A percentile compares a stretch with the other conserved stretches of the same genome.
Evolutionary conservation across 2,888 invertebrate species (phyloP).

Genomic region (Conistra vaccinii): DNA sequence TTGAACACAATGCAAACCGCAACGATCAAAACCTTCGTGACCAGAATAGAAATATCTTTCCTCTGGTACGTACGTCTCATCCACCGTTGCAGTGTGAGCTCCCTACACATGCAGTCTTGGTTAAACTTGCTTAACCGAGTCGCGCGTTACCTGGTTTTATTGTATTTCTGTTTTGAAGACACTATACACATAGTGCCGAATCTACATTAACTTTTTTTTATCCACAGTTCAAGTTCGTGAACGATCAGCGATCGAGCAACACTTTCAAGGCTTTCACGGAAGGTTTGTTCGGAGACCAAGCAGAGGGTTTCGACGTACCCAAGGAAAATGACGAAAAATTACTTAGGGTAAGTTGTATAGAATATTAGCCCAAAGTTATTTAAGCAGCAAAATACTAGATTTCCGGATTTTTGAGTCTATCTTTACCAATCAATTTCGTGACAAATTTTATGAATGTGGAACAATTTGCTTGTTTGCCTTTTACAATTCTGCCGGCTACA

Average conservation of each 20-base stretch:
- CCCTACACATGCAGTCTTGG: neutral
- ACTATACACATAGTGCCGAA: neutral
- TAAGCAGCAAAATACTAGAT: too few relatives aligned
- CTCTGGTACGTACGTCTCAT: neutral
- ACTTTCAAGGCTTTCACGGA: slow-evolving; percentile 92
- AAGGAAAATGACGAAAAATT: slow-evolving; percentile 87
- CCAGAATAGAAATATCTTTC: neutral
- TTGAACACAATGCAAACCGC: too few relatives aligned
- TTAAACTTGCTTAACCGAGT: neutral
- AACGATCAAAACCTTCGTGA: too few relatives aligned
- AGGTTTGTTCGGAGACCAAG: slow-evolving; percentile 91
- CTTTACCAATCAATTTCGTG: too few relatives aligned
- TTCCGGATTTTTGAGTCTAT: too few relatives aligned
- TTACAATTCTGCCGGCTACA: neutral
- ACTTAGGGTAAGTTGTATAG: slow-evolving; percentile 76
- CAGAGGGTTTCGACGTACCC: slow-evolving; percentile 79
- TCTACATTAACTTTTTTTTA: neutral
- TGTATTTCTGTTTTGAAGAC: neutral
- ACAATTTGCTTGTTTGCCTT: neutral
- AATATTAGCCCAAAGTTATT: neutral
- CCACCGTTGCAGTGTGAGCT: neutral
- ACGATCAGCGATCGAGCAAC: slow-evolving; percentile 90
- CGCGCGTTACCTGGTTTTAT: neutral
- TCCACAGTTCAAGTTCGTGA: slow-evolving; percentile 92
- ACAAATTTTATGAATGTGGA: too few relatives aligned